Conservation (phyloP, 2,113 vertebrate species). For the Antechinus stuartii region DNA sequence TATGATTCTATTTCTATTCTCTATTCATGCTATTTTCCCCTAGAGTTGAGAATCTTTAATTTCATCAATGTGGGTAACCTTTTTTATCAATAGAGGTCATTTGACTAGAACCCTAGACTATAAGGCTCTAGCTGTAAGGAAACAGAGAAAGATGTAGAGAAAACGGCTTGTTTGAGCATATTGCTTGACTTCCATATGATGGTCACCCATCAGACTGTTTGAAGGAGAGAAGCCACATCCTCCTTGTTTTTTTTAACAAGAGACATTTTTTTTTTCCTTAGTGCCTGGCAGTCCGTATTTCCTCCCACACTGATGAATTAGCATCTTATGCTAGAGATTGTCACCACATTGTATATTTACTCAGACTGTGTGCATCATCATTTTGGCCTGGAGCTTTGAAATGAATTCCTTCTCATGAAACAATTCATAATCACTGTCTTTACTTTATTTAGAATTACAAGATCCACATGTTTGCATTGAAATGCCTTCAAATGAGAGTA, state of each 20-base stretch:
- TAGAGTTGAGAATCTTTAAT: background rate
- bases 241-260: constrained; percentile 65
- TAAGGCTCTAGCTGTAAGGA: background rate
- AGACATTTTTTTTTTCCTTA: constrained; percentile 59
- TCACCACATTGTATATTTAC: constrained; percentile 75
- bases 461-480: constrained; percentile 67
- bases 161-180: background rate
- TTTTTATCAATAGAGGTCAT: background rate
- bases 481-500: constrained; percentile 63
- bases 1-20: background rate
- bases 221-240: background rate
- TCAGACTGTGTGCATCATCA: constrained; percentile 71
- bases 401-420: constrained; percentile 78
- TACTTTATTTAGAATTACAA: constrained; percentile 71
- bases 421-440: constrained; percentile 77
- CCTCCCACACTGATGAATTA: constrained; percentile 68
- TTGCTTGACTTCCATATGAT: background rate
- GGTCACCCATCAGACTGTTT: background rate
- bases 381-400: constrained; percentile 74
- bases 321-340: constrained; percentile 69
- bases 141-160: background rate
- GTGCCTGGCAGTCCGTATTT: constrained; percentile 49
- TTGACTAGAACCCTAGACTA: background rate
- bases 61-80: background rate
- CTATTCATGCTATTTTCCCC: background rate